Evolutionary conservation across 2,888 invertebrate genomes (phyloP).

Genomic region (Tribolium freemani): DNA sequence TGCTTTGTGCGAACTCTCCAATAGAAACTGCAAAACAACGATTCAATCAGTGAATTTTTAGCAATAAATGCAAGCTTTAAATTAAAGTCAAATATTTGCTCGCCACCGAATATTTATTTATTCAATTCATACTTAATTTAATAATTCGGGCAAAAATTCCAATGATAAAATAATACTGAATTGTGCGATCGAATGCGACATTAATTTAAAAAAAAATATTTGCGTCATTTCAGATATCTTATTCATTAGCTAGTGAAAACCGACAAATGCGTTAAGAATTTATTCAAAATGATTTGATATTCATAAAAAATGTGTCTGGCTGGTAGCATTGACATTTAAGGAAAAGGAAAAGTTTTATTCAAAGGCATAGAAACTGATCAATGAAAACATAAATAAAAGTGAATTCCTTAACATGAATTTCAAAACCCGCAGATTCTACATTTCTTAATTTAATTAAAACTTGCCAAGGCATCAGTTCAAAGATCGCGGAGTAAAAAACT

Average conservation of each 20-base stretch:
- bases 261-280: background rate
- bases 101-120: background rate
- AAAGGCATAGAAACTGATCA: background rate
- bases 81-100: conserved; percentile 29
- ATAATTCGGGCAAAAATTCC: conserved; percentile 7
- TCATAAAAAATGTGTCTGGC: background rate
- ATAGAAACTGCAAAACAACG: background rate
- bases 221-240: conserved; percentile 7
- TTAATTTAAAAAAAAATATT: conserved; percentile 26
- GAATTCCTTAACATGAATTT: background rate
- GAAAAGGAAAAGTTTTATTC: background rate
- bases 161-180: conserved; percentile 2
- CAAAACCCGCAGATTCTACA: conserved; percentile 5
- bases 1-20: conserved; percentile 4
- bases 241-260: conserved; percentile 11
- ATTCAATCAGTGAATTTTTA: background rate
- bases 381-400: background rate
- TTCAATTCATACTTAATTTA: conserved; percentile 13
- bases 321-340: background rate
- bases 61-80: background rate
- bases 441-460: conserved; percentile 37
- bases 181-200: background rate
- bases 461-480: conserved; percentile 1
- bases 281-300: background rate
- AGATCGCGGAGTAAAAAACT: conserved; percentile 18